phyloP scores from a whole-genome alignment of 2,888 invertebrate species.

The Drosophila limbata region DNA sequence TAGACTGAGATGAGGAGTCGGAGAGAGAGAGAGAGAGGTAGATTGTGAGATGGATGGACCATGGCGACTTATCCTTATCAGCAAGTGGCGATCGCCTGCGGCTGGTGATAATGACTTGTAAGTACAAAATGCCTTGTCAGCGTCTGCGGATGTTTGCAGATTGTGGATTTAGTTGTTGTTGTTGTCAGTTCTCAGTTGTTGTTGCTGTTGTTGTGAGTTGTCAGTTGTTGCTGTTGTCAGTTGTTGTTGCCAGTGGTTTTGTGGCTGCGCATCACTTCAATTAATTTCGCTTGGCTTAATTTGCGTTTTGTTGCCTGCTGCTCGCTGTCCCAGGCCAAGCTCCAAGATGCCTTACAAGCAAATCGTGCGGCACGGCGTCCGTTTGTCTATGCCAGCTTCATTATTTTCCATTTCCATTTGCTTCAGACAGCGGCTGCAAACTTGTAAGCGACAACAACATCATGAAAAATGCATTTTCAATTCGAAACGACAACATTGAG shows the following conservation, averaged over 20 bases:
- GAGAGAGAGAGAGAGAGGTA: background rate
- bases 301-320: constrained; percentile 69
- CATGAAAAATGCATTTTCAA: constrained; percentile 82
- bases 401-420: constrained; percentile 67
- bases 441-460: constrained; percentile 68
- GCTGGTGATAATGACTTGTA: constrained; percentile 84
- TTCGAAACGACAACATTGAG: constrained; percentile 62
- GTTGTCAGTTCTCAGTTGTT: constrained; percentile 35
- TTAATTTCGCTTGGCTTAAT: constrained; percentile 76
- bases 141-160: constrained; percentile 33
- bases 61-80: constrained; percentile 65
- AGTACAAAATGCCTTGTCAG: constrained; percentile 84
- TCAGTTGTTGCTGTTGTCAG: background rate
- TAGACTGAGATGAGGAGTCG: background rate
- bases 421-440: constrained; percentile 38
- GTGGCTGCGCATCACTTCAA: constrained; percentile 77
- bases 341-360: constrained; percentile 74
- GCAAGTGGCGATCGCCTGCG: constrained; percentile 64
- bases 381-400: constrained; percentile 83
- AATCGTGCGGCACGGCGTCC: constrained; percentile 84
- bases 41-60: constrained; percentile 1
- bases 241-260: constrained; percentile 30
- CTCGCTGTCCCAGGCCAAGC: constrained; percentile 26
- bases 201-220: constrained; percentile 22
- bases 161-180: constrained; percentile 59